phyloP scores from a whole-genome alignment of 30 jellyfish, hydroid and myxozoan genomes.

The Hydractinia echinata region DNA sequence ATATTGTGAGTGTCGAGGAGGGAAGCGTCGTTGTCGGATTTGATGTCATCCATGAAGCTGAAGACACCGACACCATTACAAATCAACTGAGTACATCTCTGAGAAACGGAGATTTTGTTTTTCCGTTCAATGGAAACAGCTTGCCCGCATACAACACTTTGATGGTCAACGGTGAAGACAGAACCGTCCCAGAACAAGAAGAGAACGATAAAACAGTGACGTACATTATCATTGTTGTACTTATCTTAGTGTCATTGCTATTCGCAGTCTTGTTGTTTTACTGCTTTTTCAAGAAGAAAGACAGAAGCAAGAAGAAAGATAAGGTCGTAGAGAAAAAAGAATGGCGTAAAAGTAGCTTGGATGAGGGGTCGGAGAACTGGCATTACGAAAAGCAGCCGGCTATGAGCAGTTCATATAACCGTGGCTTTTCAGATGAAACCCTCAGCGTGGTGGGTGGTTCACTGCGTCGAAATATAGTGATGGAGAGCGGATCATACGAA shows the following conservation, averaged over 20 bases:
- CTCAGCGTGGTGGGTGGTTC: too few relatives aligned
- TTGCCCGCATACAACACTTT: conserved; percentile 57
- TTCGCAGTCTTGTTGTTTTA: too few relatives aligned
- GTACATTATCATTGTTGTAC: conserved; percentile 50
- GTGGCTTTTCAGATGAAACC: too few relatives aligned
- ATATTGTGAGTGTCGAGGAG: conserved; percentile 43
- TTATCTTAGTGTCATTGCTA: not conserved
- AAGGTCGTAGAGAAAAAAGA: too few relatives aligned
- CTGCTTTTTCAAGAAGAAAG: too few relatives aligned
- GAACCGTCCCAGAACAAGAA: conserved; percentile 30
- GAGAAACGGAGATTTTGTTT: conserved; percentile 35
- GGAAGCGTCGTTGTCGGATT: conserved; percentile 66
- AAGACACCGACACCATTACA: conserved; percentile 20
- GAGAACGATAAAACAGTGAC: conserved; percentile 15
- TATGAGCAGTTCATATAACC: too few relatives aligned
- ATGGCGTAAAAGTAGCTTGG: too few relatives aligned
- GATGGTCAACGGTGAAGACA: conserved; percentile 50
- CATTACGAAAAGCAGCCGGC: too few relatives aligned
- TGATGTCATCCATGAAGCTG: conserved; percentile 33
- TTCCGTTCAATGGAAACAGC: conserved; percentile 36
- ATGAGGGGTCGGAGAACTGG: too few relatives aligned
- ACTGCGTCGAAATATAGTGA: too few relatives aligned
- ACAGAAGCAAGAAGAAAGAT: too few relatives aligned
- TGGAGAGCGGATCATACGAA: too few relatives aligned
- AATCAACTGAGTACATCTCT: conserved; percentile 41